Conservation (phyloP, 2,113 vertebrate species). For the Lethenteron camtschaticum region DNA sequence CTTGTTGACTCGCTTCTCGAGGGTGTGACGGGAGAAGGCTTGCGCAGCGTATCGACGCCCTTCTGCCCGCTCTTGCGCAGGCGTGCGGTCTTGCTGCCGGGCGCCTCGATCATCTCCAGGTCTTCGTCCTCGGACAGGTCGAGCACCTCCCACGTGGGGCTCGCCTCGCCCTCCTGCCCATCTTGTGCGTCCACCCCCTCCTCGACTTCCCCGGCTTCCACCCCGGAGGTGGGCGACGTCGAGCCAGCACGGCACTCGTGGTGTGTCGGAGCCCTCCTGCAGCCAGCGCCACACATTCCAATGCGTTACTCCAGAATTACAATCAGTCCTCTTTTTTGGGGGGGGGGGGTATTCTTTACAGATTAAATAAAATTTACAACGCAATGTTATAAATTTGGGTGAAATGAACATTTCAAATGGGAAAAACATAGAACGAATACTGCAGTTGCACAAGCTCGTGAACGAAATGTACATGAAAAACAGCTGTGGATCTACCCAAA, state of each 20-base stretch:
- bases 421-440: too few species aligned
- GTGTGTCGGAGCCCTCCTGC: not conserved
- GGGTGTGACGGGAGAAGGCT: conserved; percentile 71
- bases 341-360: too few species aligned
- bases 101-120: conserved; percentile 4
- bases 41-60: conserved; percentile 64
- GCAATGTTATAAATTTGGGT: too few species aligned
- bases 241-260: not conserved
- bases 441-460: too few species aligned
- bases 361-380: too few species aligned
- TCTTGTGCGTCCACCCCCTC: not conserved
- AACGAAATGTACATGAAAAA: too few species aligned
- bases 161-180: not conserved
- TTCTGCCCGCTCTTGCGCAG: not conserved
- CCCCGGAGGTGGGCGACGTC: not conserved
- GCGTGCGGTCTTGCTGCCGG: not conserved
- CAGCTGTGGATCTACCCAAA: too few species aligned
- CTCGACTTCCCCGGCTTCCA: not conserved
- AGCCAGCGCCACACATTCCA: not conserved
- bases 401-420: too few species aligned
- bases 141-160: not conserved
- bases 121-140: conserved; percentile 4
- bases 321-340: too few species aligned
- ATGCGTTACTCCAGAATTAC: too few species aligned
- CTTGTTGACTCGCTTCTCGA: conserved; percentile 83